phyloP scores from a whole-genome alignment of 2,888 invertebrate species.

The Bimastos eiseni region DNA sequence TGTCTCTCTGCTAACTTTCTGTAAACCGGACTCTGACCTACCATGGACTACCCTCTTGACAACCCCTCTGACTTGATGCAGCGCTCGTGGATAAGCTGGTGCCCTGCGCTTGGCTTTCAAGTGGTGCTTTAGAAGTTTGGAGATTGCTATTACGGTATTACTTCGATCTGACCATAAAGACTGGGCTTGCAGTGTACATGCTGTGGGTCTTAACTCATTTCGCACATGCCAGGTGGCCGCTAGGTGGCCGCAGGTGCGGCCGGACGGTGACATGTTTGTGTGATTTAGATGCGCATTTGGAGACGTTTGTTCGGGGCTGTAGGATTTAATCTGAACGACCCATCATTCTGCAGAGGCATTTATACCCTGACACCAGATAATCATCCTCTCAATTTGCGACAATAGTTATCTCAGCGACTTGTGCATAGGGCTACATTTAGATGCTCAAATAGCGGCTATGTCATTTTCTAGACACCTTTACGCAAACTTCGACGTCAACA shows the following conservation, averaged over 20 bases:
- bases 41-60: no score
- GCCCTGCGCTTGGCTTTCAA: neutral
- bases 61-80: no score
- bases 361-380: neutral
- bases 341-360: neutral
- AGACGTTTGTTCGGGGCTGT: neutral
- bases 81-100: no score
- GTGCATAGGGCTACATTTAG: neutral
- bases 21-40: no score
- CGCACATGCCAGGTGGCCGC: neutral
- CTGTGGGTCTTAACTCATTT: neutral
- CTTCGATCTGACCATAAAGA: neutral
- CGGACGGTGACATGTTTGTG: neutral
- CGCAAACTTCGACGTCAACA: neutral
- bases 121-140: neutral
- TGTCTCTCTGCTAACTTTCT: no score
- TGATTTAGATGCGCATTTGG: neutral
- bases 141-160: neutral
- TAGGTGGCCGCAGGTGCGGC: no score
- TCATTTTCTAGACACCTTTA: neutral
- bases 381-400: neutral
- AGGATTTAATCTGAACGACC: neutral
- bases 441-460: neutral
- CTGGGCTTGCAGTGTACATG: neutral
- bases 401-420: neutral